phyloP scores from a whole-genome alignment of 2,888 invertebrate species.

The Diplolepis rosae region DNA sequence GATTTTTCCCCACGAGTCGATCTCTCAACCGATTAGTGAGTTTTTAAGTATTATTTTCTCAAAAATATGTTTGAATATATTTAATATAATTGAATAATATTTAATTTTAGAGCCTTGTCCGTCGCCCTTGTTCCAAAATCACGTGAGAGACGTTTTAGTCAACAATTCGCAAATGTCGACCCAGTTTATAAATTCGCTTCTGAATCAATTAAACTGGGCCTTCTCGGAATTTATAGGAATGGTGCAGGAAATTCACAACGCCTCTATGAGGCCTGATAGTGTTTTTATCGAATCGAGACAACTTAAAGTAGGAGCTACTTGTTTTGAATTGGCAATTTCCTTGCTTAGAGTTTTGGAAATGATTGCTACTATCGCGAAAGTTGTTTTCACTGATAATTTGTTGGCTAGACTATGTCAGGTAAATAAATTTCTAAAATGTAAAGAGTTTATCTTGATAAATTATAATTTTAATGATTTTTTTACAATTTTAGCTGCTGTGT shows the following conservation, averaged over 20 bases:
- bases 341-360: slow-evolving; percentile 87
- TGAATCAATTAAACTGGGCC: slow-evolving; percentile 90
- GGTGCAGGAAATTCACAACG: slow-evolving; percentile 86
- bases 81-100: background rate
- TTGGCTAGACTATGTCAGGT: slow-evolving; percentile 82
- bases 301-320: slow-evolving; percentile 87
- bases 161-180: slow-evolving; percentile 80
- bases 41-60: slow-evolving; percentile 32
- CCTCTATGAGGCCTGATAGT: slow-evolving; percentile 76
- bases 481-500: slow-evolving; percentile 79
- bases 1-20: slow-evolving; percentile 73
- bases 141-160: slow-evolving; percentile 79
- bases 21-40: slow-evolving; percentile 71
- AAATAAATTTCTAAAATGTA: slow-evolving; percentile 32
- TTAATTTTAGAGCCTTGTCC: slow-evolving; percentile 80
- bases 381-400: slow-evolving; percentile 81
- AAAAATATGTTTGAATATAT: background rate
- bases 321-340: slow-evolving; percentile 87
- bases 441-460: too few species aligned
- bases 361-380: slow-evolving; percentile 81
- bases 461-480: background rate
- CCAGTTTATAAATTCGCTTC: slow-evolving; percentile 83
- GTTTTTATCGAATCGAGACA: slow-evolving; percentile 84
- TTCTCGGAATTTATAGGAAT: slow-evolving; percentile 91
- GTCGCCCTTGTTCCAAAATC: slow-evolving; percentile 79